These are phyloP conservation scores for Neoarius graeffei DNA, from an alignment of 2,113 vertebrate species.

Conservation along the genomic window DNA sequence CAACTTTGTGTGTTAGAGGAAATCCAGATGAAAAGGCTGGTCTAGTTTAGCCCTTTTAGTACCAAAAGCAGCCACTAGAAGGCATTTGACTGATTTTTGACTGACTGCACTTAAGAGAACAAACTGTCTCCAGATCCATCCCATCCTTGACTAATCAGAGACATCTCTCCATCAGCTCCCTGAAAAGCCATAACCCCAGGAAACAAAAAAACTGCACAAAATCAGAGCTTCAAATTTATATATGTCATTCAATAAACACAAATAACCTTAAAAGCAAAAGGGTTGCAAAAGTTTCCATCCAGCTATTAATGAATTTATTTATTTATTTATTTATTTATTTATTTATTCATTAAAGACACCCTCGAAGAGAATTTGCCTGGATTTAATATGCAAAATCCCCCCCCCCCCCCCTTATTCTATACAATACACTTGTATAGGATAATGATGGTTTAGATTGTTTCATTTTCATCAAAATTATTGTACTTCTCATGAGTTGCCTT, in stretches of 20 bases:
- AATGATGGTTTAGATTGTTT: neutral
- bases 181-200: too few relatives aligned
- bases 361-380: too few relatives aligned
- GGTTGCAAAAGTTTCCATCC: neutral
- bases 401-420: neutral
- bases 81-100: constrained; percentile 42
- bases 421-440: neutral
- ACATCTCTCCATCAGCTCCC: neutral
- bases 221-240: neutral
- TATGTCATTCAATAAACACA: neutral
- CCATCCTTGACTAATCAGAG: neutral
- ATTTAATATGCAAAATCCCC: too few relatives aligned
- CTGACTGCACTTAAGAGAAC: neutral
- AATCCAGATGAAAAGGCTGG: neutral
- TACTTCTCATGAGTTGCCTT: neutral
- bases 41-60: constrained; percentile 55
- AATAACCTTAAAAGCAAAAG: neutral
- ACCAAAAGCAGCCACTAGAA: constrained; percentile 56
- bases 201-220: neutral
- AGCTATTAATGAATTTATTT: too few relatives aligned
- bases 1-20: neutral
- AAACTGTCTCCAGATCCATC: neutral
- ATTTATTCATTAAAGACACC: too few relatives aligned
- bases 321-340: too few relatives aligned
- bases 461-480: neutral